Base-by-base conservation (phyloP, 2,888 invertebrate species). In the Ophion slaviceki region DNA sequence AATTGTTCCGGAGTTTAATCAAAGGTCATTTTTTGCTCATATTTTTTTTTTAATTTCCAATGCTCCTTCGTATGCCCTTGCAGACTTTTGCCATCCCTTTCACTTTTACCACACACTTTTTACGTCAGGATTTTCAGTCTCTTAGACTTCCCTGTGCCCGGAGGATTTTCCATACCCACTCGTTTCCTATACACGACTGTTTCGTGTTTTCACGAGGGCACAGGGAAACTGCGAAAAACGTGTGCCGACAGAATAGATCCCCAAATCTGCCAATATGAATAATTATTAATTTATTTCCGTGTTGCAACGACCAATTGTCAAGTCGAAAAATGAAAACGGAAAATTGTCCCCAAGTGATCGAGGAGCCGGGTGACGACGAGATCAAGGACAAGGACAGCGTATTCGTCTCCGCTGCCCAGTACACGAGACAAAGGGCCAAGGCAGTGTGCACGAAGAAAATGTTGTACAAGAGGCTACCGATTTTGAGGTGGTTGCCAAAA, bases 401-500 rank as follows among this genome's bases (percentile, higher is more conserved):
- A 6, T 86, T 94, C 67, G 91, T 92, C 11, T 92, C 92, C 62
- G 91, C 93, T 6, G 91, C 92, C 20, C 90, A 90, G 17, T 95
- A 95, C 94, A 89, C 95, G 7, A 93, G 92, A 78, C 92, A 94
- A 80, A 95, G 95, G 89, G 92, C 94, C 4, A 94, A 92, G 78
- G 94, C 94, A 57, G 93, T 94, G 8, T 96, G 96, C 90, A 97
- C 96, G 85, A 96, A 96, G 90, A 97, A 96, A 94, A 96, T 95
- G 86, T 94, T 98, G 36, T 95, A 96, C 93, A 97, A 96, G 93
- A 95, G 97, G 84, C 90, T 98, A 75, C 98, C 98, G 8, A 95
- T 98, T 77, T 92, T 97, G 6, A 94, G 93, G 79, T 98, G 98
- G 98, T 93, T 97, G 88, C 98, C 97, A 5, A 96, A 95, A 91